Percentiles rank a stretch among this genome's conserved stretches.
Conservation (phyloP, 2,888 invertebrate species). For the Patella pellucida region DNA sequence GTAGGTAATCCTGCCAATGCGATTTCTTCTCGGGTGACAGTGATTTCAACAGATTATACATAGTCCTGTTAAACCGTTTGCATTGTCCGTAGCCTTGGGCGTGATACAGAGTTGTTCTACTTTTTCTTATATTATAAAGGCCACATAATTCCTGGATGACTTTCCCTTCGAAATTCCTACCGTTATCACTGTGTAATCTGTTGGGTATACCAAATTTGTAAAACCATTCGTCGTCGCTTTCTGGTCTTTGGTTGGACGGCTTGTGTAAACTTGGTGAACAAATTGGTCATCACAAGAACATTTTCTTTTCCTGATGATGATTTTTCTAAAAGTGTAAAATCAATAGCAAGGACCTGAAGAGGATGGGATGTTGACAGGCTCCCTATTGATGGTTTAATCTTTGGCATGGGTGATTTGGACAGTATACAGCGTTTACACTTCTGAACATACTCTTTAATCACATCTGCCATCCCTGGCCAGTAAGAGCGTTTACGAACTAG, state of each 20-base stretch:
- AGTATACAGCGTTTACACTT: too few species aligned
- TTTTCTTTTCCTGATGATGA: conserved; percentile 33
- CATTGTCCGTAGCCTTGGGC: conserved; percentile 11
- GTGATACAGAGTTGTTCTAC: conserved; percentile 15
- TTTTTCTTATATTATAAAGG: conserved; percentile 11
- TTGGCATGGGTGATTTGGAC: too few species aligned
- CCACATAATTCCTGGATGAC: conserved; percentile 17
- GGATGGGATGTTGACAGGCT: conserved; percentile 32
- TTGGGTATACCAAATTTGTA: not conserved
- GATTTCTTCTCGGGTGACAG: not conserved
- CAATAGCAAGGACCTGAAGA: conserved; percentile 36
- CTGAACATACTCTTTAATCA: too few species aligned
- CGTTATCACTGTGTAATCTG: not conserved
- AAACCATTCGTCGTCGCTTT: conserved; percentile 30
- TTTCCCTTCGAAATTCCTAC: not conserved
- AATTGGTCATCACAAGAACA: conserved; percentile 40
- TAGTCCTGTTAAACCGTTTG: conserved; percentile 19
- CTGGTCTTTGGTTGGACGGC: conserved; percentile 42
- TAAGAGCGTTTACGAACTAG: conserved; percentile 33
- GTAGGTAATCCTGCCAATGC: conserved; percentile 10
- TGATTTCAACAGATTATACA: conserved; percentile 4
- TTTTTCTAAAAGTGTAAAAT: conserved; percentile 38
- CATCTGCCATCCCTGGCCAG: conserved; percentile 34
- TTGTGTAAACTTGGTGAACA: conserved; percentile 41
- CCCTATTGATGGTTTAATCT: conserved; percentile 23